A percentile compares a stretch with the other conserved stretches of the same genome.
phyloP scores from a whole-genome alignment of 2,797 vertebrate species.

The Acanthopagrus latus region DNA sequence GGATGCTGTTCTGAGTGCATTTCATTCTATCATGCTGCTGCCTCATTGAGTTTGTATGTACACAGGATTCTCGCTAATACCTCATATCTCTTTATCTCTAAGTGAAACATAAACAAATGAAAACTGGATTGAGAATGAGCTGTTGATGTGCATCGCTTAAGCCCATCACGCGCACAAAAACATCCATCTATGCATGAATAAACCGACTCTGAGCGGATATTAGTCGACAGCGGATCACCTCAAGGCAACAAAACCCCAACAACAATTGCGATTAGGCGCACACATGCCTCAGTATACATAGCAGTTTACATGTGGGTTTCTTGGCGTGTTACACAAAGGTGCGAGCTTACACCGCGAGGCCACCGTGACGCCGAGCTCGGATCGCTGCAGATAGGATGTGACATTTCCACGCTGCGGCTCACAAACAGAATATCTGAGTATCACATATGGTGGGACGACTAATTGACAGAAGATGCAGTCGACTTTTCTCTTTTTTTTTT shows the following conservation, averaged over 20 bases:
- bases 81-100: neutral
- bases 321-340: slow-evolving; percentile 16
- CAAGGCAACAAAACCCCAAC: slow-evolving; percentile 1
- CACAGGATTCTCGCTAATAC: slow-evolving; percentile 18
- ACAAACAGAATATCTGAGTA: slow-evolving; percentile 66
- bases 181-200: neutral
- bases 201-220: slow-evolving; percentile 10
- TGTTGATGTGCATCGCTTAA: slow-evolving; percentile 14
- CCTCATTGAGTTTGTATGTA: slow-evolving; percentile 1
- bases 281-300: neutral
- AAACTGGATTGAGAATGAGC: slow-evolving; percentile 12
- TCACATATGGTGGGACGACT: slow-evolving; percentile 58
- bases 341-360: slow-evolving; percentile 3
- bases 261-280: slow-evolving; percentile 21
- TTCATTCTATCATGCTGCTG: neutral
- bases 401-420: slow-evolving; percentile 51
- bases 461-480: slow-evolving; percentile 62
- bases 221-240: neutral
- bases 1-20: neutral
- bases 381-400: slow-evolving; percentile 45
- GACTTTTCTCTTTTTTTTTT: neutral
- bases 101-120: slow-evolving; percentile 20
- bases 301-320: slow-evolving; percentile 11
- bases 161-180: neutral
- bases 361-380: slow-evolving; percentile 5